Conservation (phyloP, 2,888 invertebrate genomes). For the Ichneumon xanthorius region DNA sequence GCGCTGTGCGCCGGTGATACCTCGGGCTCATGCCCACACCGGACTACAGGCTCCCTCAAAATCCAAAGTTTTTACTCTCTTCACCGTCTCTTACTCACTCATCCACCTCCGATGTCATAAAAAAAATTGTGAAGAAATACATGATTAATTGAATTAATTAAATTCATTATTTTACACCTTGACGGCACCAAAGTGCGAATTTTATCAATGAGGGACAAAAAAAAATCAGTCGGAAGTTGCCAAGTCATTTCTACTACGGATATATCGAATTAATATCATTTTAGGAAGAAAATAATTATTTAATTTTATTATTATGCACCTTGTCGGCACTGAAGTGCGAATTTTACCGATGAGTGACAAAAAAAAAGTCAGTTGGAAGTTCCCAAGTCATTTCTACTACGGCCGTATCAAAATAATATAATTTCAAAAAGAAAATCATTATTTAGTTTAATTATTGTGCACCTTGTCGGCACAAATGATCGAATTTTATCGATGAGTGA, state of each 20-base stretch:
- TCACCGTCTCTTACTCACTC: not conserved
- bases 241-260: too few relatives aligned
- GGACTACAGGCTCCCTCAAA: conserved; percentile 76
- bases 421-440: not conserved
- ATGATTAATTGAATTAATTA: too few relatives aligned
- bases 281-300: not conserved
- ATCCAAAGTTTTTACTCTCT: not conserved
- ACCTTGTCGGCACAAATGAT: not conserved
- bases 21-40: conserved; percentile 69
- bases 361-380: not conserved
- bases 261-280: not conserved
- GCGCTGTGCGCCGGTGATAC: conserved; percentile 77
- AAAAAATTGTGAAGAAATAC: not conserved
- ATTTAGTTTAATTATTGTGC: not conserved
- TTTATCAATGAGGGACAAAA: not conserved
- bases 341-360: not conserved
- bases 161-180: not conserved
- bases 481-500: not conserved
- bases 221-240: not conserved
- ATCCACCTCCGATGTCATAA: not conserved
- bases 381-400: too few relatives aligned
- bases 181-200: not conserved
- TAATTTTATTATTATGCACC: not conserved
- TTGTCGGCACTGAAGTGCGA: not conserved
- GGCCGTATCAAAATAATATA: too few relatives aligned